Conservation (phyloP, 1,140 invertebrate genomes). For the Argopecten irradians region DNA sequence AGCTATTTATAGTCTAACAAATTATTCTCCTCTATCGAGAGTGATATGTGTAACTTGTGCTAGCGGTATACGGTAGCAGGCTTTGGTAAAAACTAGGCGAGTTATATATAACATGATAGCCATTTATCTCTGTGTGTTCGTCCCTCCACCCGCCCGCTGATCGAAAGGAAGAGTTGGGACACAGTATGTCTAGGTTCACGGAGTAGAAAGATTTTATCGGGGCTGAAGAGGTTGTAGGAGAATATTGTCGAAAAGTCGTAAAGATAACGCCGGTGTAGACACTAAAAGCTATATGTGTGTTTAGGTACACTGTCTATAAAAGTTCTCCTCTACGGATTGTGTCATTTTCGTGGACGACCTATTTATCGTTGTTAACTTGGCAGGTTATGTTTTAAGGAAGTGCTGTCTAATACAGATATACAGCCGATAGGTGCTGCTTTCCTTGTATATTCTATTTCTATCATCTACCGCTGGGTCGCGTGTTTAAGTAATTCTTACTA, state of each 20-base stretch:
- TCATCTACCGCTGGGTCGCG: no score
- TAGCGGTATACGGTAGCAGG: background rate
- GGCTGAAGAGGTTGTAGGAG: background rate
- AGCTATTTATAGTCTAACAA: background rate
- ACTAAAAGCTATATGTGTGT: background rate
- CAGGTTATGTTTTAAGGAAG: no score
- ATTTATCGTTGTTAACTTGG: no score
- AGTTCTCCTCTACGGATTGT: no score
- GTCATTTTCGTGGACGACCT: no score
- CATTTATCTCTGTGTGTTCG: slow-evolving; percentile 6
- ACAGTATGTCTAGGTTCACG: background rate
- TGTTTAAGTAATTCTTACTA: no score
- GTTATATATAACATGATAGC: background rate
- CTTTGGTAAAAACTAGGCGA: background rate
- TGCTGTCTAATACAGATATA: no score
- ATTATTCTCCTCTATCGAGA: background rate
- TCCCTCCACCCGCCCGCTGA: background rate
- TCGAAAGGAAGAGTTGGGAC: background rate
- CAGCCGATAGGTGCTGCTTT: no score
- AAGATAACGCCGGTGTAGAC: background rate
- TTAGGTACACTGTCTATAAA: background rate
- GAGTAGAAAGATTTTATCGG: background rate
- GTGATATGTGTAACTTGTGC: background rate
- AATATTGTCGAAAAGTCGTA: slow-evolving; percentile 6
- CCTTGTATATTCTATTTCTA: no score